phyloP scores from a whole-genome alignment of 2,888 invertebrate species.

The Heliconius ismenius region DNA sequence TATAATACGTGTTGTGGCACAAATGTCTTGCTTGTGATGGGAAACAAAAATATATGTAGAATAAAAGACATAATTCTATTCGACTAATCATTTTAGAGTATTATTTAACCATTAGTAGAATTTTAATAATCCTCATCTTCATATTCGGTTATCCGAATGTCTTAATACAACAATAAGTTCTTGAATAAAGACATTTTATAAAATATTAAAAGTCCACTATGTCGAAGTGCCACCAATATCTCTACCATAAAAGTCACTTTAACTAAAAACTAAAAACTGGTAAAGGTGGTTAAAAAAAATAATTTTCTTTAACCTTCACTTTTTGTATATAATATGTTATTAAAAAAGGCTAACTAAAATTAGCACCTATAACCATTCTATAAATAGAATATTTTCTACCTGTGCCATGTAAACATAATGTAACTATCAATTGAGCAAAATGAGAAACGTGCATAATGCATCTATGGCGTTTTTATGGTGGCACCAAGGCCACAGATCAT shows the following conservation, averaged over 20 bases:
- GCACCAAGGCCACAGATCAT: constrained; percentile 39
- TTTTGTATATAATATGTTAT: background rate
- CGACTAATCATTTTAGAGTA: background rate
- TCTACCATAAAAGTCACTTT: too few species aligned
- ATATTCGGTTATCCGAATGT: background rate
- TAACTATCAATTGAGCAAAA: constrained; percentile 30
- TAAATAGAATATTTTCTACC: background rate
- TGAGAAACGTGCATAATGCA: constrained; percentile 38
- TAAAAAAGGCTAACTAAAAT: background rate
- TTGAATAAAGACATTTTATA: too few species aligned
- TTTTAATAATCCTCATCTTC: too few species aligned
- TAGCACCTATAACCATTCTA: background rate
- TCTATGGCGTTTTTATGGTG: constrained; percentile 38
- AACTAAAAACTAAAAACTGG: too few species aligned
- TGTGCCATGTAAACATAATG: background rate
- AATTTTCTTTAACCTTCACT: background rate
- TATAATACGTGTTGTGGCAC: background rate
- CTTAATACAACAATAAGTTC: too few species aligned
- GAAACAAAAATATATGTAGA: background rate
- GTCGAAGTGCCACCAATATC: too few species aligned
- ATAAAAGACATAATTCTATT: too few species aligned
- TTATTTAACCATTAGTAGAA: background rate
- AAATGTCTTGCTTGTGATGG: background rate
- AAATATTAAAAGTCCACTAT: too few species aligned
- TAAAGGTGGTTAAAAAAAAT: background rate